Base-by-base conservation (phyloP, 1,140 invertebrate genomes). In the Trachymyrmex cornetzi region DNA sequence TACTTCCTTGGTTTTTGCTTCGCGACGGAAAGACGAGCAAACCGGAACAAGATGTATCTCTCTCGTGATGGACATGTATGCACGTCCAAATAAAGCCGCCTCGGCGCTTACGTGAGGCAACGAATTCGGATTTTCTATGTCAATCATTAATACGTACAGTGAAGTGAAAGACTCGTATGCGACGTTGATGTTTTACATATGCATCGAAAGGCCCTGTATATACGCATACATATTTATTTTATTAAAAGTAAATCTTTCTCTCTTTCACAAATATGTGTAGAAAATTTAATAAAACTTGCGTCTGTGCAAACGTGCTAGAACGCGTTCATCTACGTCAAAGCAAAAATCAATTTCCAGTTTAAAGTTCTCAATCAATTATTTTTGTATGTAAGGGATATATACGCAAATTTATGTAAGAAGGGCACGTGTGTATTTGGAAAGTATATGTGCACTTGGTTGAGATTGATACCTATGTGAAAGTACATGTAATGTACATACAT, bases 311-410 rank as follows among this genome's bases (percentile, higher is more conserved):
- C 34, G 24, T 44, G n/a, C 44, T 71, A 57, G 34, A 74, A 74
- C 30, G 53, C 30, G 53, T 30, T n/a, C 38, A 61, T 5, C 27
- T 57, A 57, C 50, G 34, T 71, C 64, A 72, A 74, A 48, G 69
- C 22, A 84, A 84, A 84, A 75, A 84, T 84, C 44, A 74, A 61
- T 74, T 84, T 74, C 14, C 27, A 50, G 19, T 81, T 57, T 57
- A 4, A 69, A 30, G 16, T 84, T 84, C 61, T 63, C 14, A 50
- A 74, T 84, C 55, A 27, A 84, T 75, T 75, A 63, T 63, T 38
- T 69, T 59, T 19, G 11, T 1, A 30, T 22, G 5, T 48, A 44
- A 44, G 22, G n/a, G 5, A 55, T 59, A 66, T 22, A 2, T 86
- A 30, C 0, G 14, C 19, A 38, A 69, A 24, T 69, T 69, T 59